A percentile compares a stretch with the other conserved stretches of the same genome.
Conservation (phyloP, 1,140 invertebrate species). For the Mamestra configurata region DNA sequence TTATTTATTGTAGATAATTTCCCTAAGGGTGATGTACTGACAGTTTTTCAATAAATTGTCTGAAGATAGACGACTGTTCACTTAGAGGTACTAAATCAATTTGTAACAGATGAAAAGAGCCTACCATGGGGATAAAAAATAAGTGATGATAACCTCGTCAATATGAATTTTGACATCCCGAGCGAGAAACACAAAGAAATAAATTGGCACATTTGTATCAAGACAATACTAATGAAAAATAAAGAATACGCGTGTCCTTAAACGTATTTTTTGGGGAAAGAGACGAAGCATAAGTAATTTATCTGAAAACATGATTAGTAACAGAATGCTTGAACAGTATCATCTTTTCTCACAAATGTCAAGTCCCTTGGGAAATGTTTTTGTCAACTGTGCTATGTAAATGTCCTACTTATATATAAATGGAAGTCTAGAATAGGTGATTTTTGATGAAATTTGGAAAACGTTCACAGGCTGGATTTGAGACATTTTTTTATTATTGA, state of each 20-base stretch:
- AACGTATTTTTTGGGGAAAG: background rate
- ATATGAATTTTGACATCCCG: background rate
- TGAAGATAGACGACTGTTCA: background rate
- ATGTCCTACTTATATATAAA: no score
- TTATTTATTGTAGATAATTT: conserved; percentile 4
- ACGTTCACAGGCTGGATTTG: no score
- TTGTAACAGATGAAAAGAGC: background rate
- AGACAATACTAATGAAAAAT: conserved; percentile 2
- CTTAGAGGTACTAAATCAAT: background rate
- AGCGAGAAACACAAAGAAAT: background rate
- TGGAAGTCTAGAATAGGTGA: no score
- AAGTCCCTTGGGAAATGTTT: background rate
- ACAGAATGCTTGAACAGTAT: background rate
- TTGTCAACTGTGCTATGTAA: no score
- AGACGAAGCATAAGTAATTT: background rate
- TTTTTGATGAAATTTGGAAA: no score
- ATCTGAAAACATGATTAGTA: background rate
- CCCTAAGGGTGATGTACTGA: background rate
- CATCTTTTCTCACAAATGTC: background rate
- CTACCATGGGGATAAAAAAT: background rate
- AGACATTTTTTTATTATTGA: no score
- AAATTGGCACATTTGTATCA: background rate
- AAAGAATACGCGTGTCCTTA: background rate
- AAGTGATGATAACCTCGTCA: background rate
- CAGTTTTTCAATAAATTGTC: background rate